A percentile compares a stretch with the other conserved stretches of the same genome.
These are phyloP conservation scores for Caenorhabditis sinica DNA, from an alignment of 2,888 invertebrate species.

Conservation along the genomic window DNA sequence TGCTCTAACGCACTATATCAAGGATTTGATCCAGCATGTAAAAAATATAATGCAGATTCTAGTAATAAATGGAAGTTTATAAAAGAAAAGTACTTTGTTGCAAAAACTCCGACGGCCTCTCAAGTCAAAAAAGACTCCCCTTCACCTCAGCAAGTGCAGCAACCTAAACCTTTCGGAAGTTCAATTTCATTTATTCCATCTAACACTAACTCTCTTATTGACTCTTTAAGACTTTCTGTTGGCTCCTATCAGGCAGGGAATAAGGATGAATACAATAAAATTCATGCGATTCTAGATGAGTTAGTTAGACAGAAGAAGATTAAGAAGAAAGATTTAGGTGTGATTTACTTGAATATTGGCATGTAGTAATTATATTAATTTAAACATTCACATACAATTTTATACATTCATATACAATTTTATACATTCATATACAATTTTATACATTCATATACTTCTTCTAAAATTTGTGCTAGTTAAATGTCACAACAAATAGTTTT, in stretches of 20 bases:
- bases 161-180: slow-evolving; percentile 39
- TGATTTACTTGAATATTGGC: slow-evolving; percentile 32
- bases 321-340: slow-evolving; percentile 22
- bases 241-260: slow-evolving; percentile 18
- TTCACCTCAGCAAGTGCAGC: too few relatives aligned
- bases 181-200: slow-evolving; percentile 39
- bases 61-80: slow-evolving; percentile 76
- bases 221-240: slow-evolving; percentile 11
- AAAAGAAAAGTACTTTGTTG: slow-evolving; percentile 68
- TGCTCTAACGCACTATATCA: slow-evolving; percentile 73
- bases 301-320: slow-evolving; percentile 5
- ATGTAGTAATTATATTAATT: background rate
- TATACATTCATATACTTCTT: too few relatives aligned
- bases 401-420: too few relatives aligned
- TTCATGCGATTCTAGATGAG: slow-evolving; percentile 15
- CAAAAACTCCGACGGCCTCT: too few relatives aligned
- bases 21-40: slow-evolving; percentile 65
- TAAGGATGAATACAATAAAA: slow-evolving; percentile 17
- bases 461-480: slow-evolving; percentile 7
- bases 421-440: too few relatives aligned
- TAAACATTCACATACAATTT: background rate
- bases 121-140: too few relatives aligned
- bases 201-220: slow-evolving; percentile 13
- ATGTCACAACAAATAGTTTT: background rate
- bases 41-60: slow-evolving; percentile 74